Conservation (phyloP, 2,888 invertebrate species). For the Poecilobothrus nobilitatus region DNA sequence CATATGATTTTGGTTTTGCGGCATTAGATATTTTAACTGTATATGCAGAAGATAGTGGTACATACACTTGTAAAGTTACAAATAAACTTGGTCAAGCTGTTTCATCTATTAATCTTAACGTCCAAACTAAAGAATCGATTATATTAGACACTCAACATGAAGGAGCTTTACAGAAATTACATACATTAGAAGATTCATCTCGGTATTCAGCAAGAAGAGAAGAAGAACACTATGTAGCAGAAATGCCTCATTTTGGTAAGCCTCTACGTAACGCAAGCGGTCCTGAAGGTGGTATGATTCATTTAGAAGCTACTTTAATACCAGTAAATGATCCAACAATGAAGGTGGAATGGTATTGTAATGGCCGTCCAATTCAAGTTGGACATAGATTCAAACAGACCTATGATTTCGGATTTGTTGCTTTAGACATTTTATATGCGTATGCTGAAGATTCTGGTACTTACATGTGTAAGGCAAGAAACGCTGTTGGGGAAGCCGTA, state of each 20-base stretch:
- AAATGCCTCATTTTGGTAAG: conserved; percentile 83
- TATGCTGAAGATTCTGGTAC: conserved; percentile 95
- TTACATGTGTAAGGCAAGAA: conserved; percentile 92
- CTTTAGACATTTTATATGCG: conserved; percentile 90
- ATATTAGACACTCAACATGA: conserved; percentile 88
- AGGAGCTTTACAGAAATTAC: conserved; percentile 84
- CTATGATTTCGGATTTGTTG: conserved; percentile 96
- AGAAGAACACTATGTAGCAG: conserved; percentile 67
- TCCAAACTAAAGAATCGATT: conserved; percentile 74
- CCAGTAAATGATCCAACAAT: conserved; percentile 98
- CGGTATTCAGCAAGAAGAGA: conserved; percentile 61
- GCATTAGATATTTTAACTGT: conserved; percentile 91
- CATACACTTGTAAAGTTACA: conserved; percentile 79
- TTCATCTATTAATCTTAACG: conserved; percentile 70
- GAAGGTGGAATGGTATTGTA: conserved; percentile 97
- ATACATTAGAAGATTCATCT: conserved; percentile 79
- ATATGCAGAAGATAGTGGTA: conserved; percentile 89
- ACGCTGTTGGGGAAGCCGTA: conserved; percentile 90
- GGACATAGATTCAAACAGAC: conserved; percentile 94
- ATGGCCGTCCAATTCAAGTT: conserved; percentile 85
- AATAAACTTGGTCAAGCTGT: conserved; percentile 77
- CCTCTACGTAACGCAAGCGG: conserved; percentile 79
- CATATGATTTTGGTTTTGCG: conserved; percentile 94
- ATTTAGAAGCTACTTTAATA: conserved; percentile 88
- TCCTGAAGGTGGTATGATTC: conserved; percentile 78